Evolutionary conservation across 1,140 invertebrate genomes (phyloP).

Genomic region (Drosophila albomicans): DNA sequence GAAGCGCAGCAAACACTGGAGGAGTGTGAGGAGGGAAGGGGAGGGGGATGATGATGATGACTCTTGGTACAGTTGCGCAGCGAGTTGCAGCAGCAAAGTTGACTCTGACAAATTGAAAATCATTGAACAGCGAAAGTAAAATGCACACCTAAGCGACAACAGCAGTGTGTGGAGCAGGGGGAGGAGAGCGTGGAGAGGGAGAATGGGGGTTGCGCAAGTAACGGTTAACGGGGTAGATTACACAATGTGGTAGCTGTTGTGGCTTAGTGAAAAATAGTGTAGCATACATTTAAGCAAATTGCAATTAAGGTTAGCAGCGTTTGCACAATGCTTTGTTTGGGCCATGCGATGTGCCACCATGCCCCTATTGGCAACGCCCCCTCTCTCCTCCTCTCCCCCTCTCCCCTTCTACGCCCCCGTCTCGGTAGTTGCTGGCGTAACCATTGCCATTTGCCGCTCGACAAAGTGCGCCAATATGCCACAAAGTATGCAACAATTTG

Average conservation of each 20-base stretch:
- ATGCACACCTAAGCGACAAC: conserved; percentile 41
- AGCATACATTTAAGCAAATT: conserved; percentile 80
- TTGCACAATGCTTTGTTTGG: conserved; percentile 55
- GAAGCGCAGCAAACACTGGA: background rate
- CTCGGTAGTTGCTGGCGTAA: background rate
- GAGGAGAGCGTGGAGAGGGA: background rate
- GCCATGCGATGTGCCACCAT: conserved; percentile 25
- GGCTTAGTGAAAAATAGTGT: conserved; percentile 68
- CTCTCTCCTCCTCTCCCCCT: no score
- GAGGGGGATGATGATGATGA: conserved; percentile 29
- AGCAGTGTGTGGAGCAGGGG: background rate
- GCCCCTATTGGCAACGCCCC: background rate
- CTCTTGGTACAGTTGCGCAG: conserved; percentile 67
- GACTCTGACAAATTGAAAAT: conserved; percentile 80
- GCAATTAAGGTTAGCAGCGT: conserved; percentile 68
- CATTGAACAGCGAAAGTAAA: conserved; percentile 66
- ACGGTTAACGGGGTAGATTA: conserved; percentile 4
- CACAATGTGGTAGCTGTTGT: conserved; percentile 19
- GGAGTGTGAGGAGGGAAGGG: conserved; percentile 12
- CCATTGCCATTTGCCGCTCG: conserved; percentile 49
- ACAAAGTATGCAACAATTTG: conserved; percentile 82
- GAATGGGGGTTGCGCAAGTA: background rate
- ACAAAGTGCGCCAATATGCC: conserved; percentile 78
- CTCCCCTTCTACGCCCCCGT: no score
- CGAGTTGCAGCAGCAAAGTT: conserved; percentile 55